Base-by-base conservation (phyloP, 2,888 invertebrate species). In the Anodontia alba region DNA sequence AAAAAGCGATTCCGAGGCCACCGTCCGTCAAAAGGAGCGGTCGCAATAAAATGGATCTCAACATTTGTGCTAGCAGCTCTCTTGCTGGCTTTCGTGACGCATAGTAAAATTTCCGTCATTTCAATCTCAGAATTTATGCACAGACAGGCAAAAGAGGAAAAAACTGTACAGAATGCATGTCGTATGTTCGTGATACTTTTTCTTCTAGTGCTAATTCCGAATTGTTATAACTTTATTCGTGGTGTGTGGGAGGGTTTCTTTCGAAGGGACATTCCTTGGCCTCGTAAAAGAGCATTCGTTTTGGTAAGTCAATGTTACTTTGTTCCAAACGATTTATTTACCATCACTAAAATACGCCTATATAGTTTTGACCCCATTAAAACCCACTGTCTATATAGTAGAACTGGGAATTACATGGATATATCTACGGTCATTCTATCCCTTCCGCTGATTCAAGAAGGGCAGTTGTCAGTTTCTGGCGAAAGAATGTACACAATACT, bases 211-310 rank as follows among this genome's bases (percentile, higher is more conserved):
- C 20, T 90, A 23, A 73, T 90, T 1, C 92, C 93, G 0, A 80
- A 89, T 51, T 76, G 83, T 0, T 23, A 91, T 1, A 87, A 87
- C 38, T 81, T 90, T 23, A 17, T 90, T 0, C 70, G 92, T 7
- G 86, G 90, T 0, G 8, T 87, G 0, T 90, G 88, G 88, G 73
- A 67, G 3, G 90, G 90, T 0, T 79, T 84, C 1, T 87, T 88
- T 33, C 68, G 88, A 17, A 78, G 80, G 8, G 87, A 88, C 29
- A 77, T 90, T n/a, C 91, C 88, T 0, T 92, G 92, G 92, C 93
- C 93, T 0, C 76, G 57, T 17, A 74, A 49, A 23, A 62, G 66
- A 20, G 76, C 86, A 7, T 54, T 91, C 0, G 0, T 87, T 0
- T 57, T 72, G 80, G 92, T 91, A 77, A 87, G 89, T 87, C 5